These are phyloP conservation scores for Acromyrmex charruanus DNA, from an alignment of 1,140 invertebrate species.

Conservation along the genomic window DNA sequence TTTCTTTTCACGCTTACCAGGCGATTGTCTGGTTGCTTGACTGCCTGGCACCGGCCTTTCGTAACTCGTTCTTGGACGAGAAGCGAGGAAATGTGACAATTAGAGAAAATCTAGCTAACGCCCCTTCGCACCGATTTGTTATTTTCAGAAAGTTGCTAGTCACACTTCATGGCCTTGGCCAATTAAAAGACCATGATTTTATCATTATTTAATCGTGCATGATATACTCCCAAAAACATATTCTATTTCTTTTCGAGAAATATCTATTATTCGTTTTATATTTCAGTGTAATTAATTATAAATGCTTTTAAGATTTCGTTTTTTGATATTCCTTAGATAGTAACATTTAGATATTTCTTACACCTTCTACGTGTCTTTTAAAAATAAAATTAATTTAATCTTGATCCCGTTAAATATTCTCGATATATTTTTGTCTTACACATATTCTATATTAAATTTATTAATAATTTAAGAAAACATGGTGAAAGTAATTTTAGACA, in stretches of 20 bases:
- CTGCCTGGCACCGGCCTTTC: neutral
- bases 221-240: neutral
- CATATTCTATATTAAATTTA: conserved; percentile 33
- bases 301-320: neutral
- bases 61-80: conserved; percentile 28
- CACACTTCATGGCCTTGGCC: neutral
- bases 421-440: neutral
- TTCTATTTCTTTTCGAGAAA: neutral
- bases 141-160: conserved; percentile 18
- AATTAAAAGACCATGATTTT: neutral
- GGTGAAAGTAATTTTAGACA: conserved; percentile 46
- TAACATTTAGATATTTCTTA: neutral
- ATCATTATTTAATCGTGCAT: neutral
- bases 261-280: neutral
- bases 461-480: conserved; percentile 41
- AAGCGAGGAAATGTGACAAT: conserved; percentile 37
- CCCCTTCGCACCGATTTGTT: neutral
- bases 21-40: conserved; percentile 45
- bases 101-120: neutral
- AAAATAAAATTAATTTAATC: conserved; percentile 2
- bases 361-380: neutral
- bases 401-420: neutral
- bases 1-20: conserved; percentile 62
- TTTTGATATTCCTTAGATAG: neutral
- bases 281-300: neutral